These are phyloP conservation scores for Ferrisia virgata DNA, from an alignment of 2,888 invertebrate species.

Conservation along the genomic window DNA sequence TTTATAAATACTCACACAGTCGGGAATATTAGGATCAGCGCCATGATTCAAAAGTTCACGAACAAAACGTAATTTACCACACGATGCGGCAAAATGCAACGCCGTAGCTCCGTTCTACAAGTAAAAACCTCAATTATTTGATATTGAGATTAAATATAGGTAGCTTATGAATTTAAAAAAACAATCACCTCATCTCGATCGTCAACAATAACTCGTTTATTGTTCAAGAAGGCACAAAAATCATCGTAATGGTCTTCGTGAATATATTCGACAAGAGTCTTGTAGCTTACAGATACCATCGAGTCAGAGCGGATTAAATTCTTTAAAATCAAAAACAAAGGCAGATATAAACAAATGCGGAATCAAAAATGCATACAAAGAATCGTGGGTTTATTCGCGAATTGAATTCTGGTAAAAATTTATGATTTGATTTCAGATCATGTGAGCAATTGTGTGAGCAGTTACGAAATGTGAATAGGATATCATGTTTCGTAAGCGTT, in stretches of 20 bases:
- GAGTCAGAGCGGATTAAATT: constrained; percentile 85
- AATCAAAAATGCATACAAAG: not conserved
- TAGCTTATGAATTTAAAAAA: constrained; percentile 39
- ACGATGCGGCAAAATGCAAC: constrained; percentile 85
- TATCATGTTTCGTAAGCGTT: no score
- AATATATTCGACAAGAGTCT: constrained; percentile 74
- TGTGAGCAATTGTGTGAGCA: not conserved
- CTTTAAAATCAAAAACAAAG: constrained; percentile 55
- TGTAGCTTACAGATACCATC: constrained; percentile 86
- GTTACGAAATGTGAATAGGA: not conserved
- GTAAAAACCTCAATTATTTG: constrained; percentile 21
- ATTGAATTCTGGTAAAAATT: not conserved
- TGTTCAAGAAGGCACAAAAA: constrained; percentile 76
- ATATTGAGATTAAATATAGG: constrained; percentile 14
- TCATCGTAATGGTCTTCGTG: constrained; percentile 76
- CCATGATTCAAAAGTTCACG: constrained; percentile 81
- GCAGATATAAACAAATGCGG: not conserved
- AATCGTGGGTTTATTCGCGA: not conserved
- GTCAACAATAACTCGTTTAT: constrained; percentile 76
- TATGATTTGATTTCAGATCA: not conserved
- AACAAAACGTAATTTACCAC: constrained; percentile 79
- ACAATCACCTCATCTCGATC: constrained; percentile 83
- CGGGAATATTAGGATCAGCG: constrained; percentile 87
- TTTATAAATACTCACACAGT: constrained; percentile 59
- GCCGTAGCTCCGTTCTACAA: constrained; percentile 86